phyloP scores from a whole-genome alignment of 1,140 invertebrate genomes.

The Panagrolaimus sp. region DNA sequence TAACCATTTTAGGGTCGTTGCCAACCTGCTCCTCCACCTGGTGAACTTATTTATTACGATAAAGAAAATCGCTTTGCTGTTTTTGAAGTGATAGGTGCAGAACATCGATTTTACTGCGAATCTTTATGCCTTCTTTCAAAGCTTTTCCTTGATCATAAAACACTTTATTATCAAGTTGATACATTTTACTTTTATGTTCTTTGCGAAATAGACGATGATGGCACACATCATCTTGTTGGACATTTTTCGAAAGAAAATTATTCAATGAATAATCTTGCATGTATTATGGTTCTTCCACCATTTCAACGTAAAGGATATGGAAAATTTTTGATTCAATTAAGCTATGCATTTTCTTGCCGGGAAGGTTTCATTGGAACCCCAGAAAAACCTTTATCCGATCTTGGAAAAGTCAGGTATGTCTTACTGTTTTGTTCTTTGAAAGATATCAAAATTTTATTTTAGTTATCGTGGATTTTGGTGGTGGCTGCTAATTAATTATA shows the following conservation, averaged over 20 bases:
- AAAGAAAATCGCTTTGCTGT: slow-evolving; percentile 89
- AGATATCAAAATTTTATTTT: too few relatives aligned
- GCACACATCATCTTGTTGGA: slow-evolving; percentile 71
- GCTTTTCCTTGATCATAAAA: slow-evolving; percentile 97
- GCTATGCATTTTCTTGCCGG: slow-evolving; percentile 71
- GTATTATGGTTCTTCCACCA: slow-evolving; percentile 90
- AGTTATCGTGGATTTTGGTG: slow-evolving; percentile 97
- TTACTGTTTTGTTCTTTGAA: too few relatives aligned
- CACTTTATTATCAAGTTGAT: slow-evolving; percentile 96
- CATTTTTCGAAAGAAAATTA: slow-evolving; percentile 98
- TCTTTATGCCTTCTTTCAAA: slow-evolving; percentile 94
- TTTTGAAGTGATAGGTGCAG: slow-evolving; percentile 91
- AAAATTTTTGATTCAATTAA: slow-evolving; percentile 76
- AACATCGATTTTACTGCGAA: slow-evolving; percentile 91
- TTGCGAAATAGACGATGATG: slow-evolving; percentile 62
- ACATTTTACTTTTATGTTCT: slow-evolving; percentile 98
- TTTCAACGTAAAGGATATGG: slow-evolving; percentile 97
- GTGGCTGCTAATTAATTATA: slow-evolving; percentile 83
- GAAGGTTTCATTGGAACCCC: slow-evolving; percentile 90
- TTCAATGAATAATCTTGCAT: slow-evolving; percentile 96
- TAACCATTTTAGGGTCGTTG: slow-evolving; percentile 65
- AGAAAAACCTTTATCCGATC: slow-evolving; percentile 91
- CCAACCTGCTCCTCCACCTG: slow-evolving; percentile 87
- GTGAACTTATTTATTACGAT: slow-evolving; percentile 85
- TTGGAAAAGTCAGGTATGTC: slow-evolving; percentile 81